A percentile compares a stretch with the other conserved stretches of the same genome.
Conservation (phyloP, 1,140 invertebrate species). For the Drosophila jambulina region DNA sequence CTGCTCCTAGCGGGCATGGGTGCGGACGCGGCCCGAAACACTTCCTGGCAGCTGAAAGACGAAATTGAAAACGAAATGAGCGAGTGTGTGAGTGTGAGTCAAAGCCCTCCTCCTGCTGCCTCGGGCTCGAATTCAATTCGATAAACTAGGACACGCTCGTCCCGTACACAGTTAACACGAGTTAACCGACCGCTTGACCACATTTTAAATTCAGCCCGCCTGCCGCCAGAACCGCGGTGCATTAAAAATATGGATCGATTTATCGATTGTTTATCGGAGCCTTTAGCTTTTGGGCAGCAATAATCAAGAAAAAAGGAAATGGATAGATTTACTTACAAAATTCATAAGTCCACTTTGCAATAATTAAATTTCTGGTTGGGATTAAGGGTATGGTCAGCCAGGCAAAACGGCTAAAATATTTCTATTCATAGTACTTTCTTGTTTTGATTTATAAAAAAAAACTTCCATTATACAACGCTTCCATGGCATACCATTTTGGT, state of each 20-base stretch:
- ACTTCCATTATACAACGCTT: no score
- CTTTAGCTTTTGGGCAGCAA: neutral
- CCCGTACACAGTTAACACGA: neutral
- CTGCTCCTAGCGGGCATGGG: neutral
- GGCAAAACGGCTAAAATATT: no score
- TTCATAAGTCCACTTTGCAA: neutral
- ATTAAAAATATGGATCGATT: slow-evolving; percentile 1
- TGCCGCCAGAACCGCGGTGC: neutral
- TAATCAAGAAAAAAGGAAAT: neutral
- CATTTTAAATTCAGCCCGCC: slow-evolving; percentile 10
- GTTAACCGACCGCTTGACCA: slow-evolving; percentile 5
- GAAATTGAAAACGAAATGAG: slow-evolving; percentile 3
- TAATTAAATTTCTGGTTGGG: neutral
- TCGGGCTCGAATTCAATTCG: neutral
- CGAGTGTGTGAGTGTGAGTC: neutral
- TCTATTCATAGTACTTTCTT: neutral
- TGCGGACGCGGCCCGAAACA: neutral
- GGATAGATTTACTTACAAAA: neutral
- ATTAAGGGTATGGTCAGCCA: neutral
- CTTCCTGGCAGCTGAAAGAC: slow-evolving; percentile 8
- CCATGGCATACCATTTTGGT: neutral
- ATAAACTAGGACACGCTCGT: slow-evolving; percentile 1
- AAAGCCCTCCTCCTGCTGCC: neutral
- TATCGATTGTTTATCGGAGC: neutral
- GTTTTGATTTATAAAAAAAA: neutral